Percentiles rank a stretch among this genome's conserved stretches.
Conservation (phyloP, 1,140 invertebrate genomes). For the Catajapyx aquilonaris region DNA sequence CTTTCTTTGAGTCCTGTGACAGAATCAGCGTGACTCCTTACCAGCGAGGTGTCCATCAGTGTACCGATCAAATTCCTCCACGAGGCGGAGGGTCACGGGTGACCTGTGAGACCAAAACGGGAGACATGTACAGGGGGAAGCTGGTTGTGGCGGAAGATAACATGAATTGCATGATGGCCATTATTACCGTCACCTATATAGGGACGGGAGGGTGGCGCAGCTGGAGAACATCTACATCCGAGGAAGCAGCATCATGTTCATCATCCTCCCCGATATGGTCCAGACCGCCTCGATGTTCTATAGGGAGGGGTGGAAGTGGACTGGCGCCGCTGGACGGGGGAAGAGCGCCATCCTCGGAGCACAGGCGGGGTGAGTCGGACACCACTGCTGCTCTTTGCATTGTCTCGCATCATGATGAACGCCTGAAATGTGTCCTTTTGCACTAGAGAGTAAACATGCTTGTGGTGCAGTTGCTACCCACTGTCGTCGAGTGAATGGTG, state of each 20-base stretch:
- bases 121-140: slow-evolving; percentile 95
- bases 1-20: no score
- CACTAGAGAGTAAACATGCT: no score
- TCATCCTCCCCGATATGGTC: slow-evolving; percentile 98
- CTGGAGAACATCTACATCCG: slow-evolving; percentile 96
- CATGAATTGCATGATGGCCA: slow-evolving; percentile 90
- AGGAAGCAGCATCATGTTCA: slow-evolving; percentile 92
- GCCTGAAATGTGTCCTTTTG: no score
- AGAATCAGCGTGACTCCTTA: no score
- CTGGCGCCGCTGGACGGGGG: slow-evolving; percentile 55
- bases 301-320: slow-evolving; percentile 59
- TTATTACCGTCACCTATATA: slow-evolving; percentile 78
- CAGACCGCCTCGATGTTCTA: slow-evolving; percentile 99
- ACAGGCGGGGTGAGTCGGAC: slow-evolving; percentile 72
- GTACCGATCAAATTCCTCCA: slow-evolving; percentile 98
- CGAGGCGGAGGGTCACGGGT: slow-evolving; percentile 96
- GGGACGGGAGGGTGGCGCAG: slow-evolving; percentile 78
- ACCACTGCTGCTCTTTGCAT: no score
- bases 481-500: no score
- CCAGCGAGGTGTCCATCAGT: slow-evolving; percentile 49
- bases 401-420: no score
- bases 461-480: no score
- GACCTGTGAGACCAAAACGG: slow-evolving; percentile 93
- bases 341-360: slow-evolving; percentile 92
- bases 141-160: slow-evolving; percentile 98